Evolutionary conservation across 1,140 invertebrate genomes (phyloP), one percentile per base, ranked within the genome.

Genomic region (Drosophila elegans): DNA sequence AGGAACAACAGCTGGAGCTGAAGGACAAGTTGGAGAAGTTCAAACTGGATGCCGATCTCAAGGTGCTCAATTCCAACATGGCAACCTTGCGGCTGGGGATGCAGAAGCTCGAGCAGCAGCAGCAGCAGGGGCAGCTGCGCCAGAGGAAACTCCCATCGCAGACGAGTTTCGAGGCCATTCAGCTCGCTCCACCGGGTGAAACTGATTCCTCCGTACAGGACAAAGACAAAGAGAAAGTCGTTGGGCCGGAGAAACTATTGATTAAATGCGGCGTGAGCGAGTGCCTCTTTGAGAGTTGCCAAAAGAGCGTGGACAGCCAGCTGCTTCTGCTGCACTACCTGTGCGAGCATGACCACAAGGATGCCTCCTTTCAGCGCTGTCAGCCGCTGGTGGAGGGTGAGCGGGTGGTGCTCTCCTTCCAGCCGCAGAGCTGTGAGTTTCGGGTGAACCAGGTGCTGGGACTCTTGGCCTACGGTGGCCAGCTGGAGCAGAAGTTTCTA

Each of bases 251-350:
- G 1, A 13, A 13, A 3, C n/a, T 86, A 4, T 12, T 74, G 0
- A 74, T 88, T 6, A 49, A 44, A 10, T 62, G 45, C 38, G 61
- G 61, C 0, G 42, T 29, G 4, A 80, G 39, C 42, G 29, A 51
- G 6, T 89, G 84, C 44, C n/a, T 80, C 2, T 89, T 78, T 11
- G 66, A 75, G 0, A 16, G 48, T 27, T 89, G 84, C 13, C 55
- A 48, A 3, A 74, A 51, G 0, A 36, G 6, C 13, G 42, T 89
- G 4, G 66, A 89, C 38, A 89, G 51, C n/a, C 84, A 90, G 36
- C 41, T 89, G 25, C 46, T 90, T 11, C 13, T 89, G 32, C 57
- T 89, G 10, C 84, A 89, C 77, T 89, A 90, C 27, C 38, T 84
- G n/a, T 74, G 46, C 34, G 80, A 89, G 44, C 84, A 89, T 12